phyloP scores from a whole-genome alignment of 2,797 vertebrate species.

The Hippoglossus hippoglossus region DNA sequence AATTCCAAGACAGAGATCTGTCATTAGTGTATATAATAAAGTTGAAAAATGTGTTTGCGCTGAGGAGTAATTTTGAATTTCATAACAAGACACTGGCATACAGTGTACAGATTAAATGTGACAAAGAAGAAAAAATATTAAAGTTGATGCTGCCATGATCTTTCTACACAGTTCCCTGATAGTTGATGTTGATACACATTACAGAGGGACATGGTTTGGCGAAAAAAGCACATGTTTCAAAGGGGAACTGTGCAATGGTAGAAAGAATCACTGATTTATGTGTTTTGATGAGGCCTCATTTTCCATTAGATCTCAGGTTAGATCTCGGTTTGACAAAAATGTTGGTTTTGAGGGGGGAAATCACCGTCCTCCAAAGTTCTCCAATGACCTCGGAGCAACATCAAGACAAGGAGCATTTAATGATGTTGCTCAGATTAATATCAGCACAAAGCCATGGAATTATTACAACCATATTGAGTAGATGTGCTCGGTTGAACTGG shows the following conservation, averaged over 20 bases:
- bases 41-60: constrained; percentile 2
- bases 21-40: constrained; percentile 4
- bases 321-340: constrained; percentile 49
- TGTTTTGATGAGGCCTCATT: constrained; percentile 57
- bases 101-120: constrained; percentile 19
- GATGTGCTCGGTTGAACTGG: constrained; percentile 45
- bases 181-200: constrained; percentile 27
- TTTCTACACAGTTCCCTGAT: constrained; percentile 26
- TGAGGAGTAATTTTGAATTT: constrained; percentile 5
- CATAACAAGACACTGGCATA: neutral
- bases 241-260: constrained; percentile 37
- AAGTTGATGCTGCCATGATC: neutral
- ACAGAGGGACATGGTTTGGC: constrained; percentile 44
- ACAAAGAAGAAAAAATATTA: constrained; percentile 5
- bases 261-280: constrained; percentile 68
- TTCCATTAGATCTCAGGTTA: constrained; percentile 61
- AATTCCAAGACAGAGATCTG: constrained; percentile 12
- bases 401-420: constrained; percentile 55
- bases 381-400: constrained; percentile 51
- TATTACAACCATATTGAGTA: constrained; percentile 60
- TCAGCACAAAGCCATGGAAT: constrained; percentile 54
- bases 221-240: constrained; percentile 22
- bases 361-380: constrained; percentile 47
- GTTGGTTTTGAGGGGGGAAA: constrained; percentile 53
- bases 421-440: constrained; percentile 59